Conservation (phyloP, 2,888 invertebrate species). For the Hyalella azteca region DNA sequence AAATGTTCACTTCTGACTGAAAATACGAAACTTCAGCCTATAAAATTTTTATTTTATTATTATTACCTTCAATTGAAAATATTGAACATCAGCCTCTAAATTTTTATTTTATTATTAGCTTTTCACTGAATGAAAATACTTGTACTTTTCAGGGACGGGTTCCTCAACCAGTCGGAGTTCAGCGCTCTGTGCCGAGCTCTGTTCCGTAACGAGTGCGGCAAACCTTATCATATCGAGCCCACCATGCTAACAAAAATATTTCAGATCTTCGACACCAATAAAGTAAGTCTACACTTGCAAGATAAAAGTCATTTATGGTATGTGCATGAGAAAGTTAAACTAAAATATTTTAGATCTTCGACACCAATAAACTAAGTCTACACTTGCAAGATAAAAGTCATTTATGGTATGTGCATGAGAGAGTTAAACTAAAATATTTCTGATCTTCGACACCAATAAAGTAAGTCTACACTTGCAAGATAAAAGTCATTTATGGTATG, state of each 20-base stretch:
- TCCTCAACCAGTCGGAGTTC: conserved; percentile 69
- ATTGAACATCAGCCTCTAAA: too few species aligned
- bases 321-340: too few species aligned
- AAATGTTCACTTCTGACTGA: too few species aligned
- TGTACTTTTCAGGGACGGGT: conserved; percentile 51
- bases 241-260: conserved; percentile 77
- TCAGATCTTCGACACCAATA: conserved; percentile 79
- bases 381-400: not conserved
- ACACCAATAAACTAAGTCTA: conserved; percentile 69
- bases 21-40: too few species aligned
- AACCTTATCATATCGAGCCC: conserved; percentile 78
- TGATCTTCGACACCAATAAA: conserved; percentile 78
- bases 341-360: conserved; percentile 82
- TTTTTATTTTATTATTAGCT: too few species aligned
- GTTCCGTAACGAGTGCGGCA: conserved; percentile 84
- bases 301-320: too few species aligned
- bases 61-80: too few species aligned
- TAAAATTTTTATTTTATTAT: too few species aligned
- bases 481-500: too few species aligned
- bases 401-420: too few species aligned
- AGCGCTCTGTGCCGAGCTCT: conserved; percentile 81
- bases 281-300: conserved; percentile 60
- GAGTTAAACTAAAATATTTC: conserved; percentile 77
- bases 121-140: too few species aligned
- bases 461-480: conserved; percentile 59